Evolutionary conservation across 2,113 vertebrate genomes (phyloP), one percentile per base, ranked within the genome.

Genomic region (Microtus richardsoni): DNA sequence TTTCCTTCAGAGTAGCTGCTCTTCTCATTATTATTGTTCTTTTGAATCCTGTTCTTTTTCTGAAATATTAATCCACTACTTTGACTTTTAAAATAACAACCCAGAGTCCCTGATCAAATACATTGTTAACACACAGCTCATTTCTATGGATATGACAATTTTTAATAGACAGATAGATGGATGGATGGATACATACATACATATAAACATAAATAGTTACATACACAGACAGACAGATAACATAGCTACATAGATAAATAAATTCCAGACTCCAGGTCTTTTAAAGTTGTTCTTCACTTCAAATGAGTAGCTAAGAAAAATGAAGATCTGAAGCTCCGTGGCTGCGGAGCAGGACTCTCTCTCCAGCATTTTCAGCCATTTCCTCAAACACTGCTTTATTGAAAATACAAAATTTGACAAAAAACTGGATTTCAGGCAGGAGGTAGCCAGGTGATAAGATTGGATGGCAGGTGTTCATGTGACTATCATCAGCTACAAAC

Each of bases 1-100:
- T 64, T 92, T 95, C 88, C 93, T 95, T 78, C 77, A 88, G 96
- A 83, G 82, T 58, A 49, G 41, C 36, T 78, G 36, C 73, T 70
- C 19, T 79, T 93, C 80, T 97, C 95, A 90, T 94, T 90, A 86
- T 62, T 97, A 93, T 94, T 96, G 75, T 86, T 96, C 93, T 94
- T 96, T 78, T 91, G 80, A 92, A 88, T 95, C 83, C 78, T 82
- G 52, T 96, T 95, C 60, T 77, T 95, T 87, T 75, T 95, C 79
- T 93, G 85, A 95, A 83, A 92, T 93, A 90, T 94, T 91, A 94
- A 95, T 88, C 80, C 89, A 96, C 90, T 93, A 94, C 44, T 95
- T 88, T 91, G 88, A 95, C 77, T 96, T 88, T 97, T 70, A 96
- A 96, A 97, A 91, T 78, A 96, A 91, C 92, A 96, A 91, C 91